Conservation (phyloP, 2,888 invertebrate species). For the Drosophila emarginata region DNA sequence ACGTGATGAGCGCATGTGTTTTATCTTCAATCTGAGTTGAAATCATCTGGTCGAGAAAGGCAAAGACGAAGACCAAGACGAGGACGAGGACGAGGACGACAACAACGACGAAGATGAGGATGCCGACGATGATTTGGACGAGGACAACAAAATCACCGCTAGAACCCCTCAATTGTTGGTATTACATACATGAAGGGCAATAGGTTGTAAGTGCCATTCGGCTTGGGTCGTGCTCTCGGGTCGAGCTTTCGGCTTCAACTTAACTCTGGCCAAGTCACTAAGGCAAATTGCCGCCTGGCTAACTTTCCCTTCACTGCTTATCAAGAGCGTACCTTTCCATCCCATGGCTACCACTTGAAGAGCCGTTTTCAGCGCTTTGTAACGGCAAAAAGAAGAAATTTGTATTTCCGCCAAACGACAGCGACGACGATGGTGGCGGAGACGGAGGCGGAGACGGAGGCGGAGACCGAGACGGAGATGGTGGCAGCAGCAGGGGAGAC, state of each 20-base stretch:
- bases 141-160: not conserved
- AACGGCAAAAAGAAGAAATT: conserved; percentile 59
- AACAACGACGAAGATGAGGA: not conserved
- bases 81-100: not conserved
- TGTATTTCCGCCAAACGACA: conserved; percentile 65
- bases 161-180: conserved; percentile 24
- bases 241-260: conserved; percentile 46
- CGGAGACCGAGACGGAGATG: not conserved
- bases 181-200: conserved; percentile 67
- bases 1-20: conserved; percentile 75
- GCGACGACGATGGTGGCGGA: conserved; percentile 5
- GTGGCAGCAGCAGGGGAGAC: no score
- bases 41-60: conserved; percentile 61
- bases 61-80: not conserved
- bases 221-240: conserved; percentile 49
- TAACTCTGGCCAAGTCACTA: conserved; percentile 55
- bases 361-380: conserved; percentile 52
- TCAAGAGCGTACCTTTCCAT: not conserved
- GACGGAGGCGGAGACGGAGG: no score
- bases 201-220: conserved; percentile 61
- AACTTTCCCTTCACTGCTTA: not conserved
- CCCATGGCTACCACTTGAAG: not conserved
- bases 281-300: conserved; percentile 35
- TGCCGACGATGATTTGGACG: not conserved
- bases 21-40: conserved; percentile 75